Evolutionary conservation across 2,888 invertebrate genomes (phyloP).

Genomic region (Anagyrus pseudococci): DNA sequence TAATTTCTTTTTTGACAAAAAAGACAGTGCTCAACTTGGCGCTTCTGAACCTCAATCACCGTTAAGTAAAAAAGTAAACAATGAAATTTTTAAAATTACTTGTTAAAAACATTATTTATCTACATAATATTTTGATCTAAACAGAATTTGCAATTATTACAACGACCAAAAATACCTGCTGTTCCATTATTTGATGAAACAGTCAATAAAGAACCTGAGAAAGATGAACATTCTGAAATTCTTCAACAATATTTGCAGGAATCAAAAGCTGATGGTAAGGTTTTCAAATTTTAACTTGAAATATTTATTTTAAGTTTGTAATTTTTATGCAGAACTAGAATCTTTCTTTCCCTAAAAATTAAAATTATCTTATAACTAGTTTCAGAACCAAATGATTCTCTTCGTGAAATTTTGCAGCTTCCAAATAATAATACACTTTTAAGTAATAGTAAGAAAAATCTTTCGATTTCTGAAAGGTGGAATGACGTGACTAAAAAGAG

Average conservation of each 20-base stretch:
- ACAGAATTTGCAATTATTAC: slow-evolving; percentile 66
- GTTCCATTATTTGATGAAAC: slow-evolving; percentile 51
- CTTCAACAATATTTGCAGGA: slow-evolving; percentile 53
- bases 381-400: slow-evolving; percentile 37
- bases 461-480: slow-evolving; percentile 15
- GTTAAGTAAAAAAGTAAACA: slow-evolving; percentile 67
- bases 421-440: slow-evolving; percentile 29
- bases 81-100: slow-evolving; percentile 9
- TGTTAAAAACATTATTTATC: slow-evolving; percentile 2
- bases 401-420: slow-evolving; percentile 41
- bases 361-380: slow-evolving; percentile 20
- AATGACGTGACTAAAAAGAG: slow-evolving; percentile 14
- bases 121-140: neutral
- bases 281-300: neutral
- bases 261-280: slow-evolving; percentile 33
- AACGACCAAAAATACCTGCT: slow-evolving; percentile 56
- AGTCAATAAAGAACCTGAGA: slow-evolving; percentile 22
- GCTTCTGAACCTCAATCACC: slow-evolving; percentile 66
- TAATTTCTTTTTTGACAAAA: slow-evolving; percentile 51
- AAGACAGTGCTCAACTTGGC: slow-evolving; percentile 43
- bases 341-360: neutral
- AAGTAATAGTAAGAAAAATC: too few relatives aligned
- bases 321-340: slow-evolving; percentile 1
- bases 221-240: slow-evolving; percentile 47
- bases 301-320: neutral